Percentiles rank a stretch among this genome's conserved stretches.
These are phyloP conservation scores for Hippopotamyrus pictus DNA, from an alignment of 2,797 vertebrate species.

Conservation along the genomic window DNA sequence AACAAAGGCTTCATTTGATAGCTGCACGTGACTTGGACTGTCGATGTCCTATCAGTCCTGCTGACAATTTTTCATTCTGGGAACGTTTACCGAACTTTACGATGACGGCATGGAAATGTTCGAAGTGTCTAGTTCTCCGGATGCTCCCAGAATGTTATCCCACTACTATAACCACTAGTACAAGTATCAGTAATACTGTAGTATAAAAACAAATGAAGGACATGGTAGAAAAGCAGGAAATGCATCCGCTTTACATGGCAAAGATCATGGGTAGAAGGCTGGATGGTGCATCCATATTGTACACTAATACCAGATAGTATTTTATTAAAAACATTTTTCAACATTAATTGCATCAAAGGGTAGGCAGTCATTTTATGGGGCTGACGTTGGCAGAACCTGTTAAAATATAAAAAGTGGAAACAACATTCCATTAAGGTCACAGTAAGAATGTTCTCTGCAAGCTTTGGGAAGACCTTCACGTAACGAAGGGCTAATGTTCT, in stretches of 20 bases:
- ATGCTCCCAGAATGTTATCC: background rate
- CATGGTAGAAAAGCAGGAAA: background rate
- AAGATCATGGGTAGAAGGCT: background rate
- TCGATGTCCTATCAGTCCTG: background rate
- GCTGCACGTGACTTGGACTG: background rate
- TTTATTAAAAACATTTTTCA: background rate
- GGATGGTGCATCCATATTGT: background rate
- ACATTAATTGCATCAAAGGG: background rate
- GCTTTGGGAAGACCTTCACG: background rate
- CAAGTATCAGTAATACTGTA: background rate
- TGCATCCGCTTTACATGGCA: background rate
- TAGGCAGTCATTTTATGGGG: background rate
- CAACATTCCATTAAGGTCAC: background rate
- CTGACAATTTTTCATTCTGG: background rate
- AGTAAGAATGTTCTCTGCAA: background rate
- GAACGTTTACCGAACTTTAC: background rate
- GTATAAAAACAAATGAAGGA: background rate
- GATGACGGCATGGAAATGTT: background rate
- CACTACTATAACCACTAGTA: background rate
- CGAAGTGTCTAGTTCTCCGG: background rate
- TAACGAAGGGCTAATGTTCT: background rate
- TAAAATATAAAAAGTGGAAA: background rate
- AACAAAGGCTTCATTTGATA: background rate
- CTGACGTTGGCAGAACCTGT: background rate
- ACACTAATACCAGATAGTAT: background rate